Percentiles rank a stretch among this genome's conserved stretches.
Evolutionary conservation across 2,797 vertebrate species (phyloP).

Genomic region (Tragelaphus oryx): DNA sequence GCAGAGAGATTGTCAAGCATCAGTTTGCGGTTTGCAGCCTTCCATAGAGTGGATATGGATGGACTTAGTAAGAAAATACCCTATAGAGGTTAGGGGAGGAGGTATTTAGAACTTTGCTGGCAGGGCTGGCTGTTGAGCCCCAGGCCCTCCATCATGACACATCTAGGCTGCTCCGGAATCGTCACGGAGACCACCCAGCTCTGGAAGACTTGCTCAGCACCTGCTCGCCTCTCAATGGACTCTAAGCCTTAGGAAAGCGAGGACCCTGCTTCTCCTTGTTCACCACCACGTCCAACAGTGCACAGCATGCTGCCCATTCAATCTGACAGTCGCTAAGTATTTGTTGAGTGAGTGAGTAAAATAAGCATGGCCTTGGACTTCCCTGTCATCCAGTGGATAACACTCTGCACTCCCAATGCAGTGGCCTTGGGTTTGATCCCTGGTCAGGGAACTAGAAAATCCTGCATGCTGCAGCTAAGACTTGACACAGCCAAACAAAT

Average conservation of each 20-base stretch:
- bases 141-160: background rate
- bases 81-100: too few species aligned
- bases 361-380: background rate
- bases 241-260: background rate
- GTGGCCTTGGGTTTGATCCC: background rate
- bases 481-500: background rate
- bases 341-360: background rate
- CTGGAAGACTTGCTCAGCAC: background rate
- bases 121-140: background rate
- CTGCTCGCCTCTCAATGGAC: too few species aligned
- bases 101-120: background rate
- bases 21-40: background rate
- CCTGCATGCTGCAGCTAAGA: background rate
- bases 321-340: background rate
- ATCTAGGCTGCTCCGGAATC: too few species aligned
- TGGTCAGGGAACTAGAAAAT: background rate
- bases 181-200: background rate
- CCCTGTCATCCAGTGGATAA: background rate
- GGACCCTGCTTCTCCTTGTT: background rate
- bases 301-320: background rate
- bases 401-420: background rate
- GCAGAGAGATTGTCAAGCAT: background rate
- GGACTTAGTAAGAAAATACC: background rate
- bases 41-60: background rate
- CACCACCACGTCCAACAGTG: fast-evolving